A percentile compares a stretch with the other conserved stretches of the same genome.
phyloP scores from a whole-genome alignment of 2,888 invertebrate genomes.

The Clivina fossor region DNA sequence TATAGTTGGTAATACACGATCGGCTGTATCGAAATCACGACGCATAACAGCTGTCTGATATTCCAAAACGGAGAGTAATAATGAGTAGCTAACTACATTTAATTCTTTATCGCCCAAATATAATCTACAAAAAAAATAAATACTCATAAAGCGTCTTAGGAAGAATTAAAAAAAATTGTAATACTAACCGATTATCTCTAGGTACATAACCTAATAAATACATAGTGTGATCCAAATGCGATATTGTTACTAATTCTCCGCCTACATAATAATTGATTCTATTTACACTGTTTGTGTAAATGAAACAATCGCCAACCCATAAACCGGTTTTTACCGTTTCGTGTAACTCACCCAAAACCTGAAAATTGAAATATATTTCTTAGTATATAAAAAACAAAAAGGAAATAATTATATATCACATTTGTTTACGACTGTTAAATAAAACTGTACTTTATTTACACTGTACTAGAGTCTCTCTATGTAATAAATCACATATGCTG shows the following conservation, averaged over 20 bases:
- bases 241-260: constrained; percentile 97
- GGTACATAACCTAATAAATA: constrained; percentile 96
- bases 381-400: too few species aligned
- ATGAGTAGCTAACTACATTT: constrained; percentile 91
- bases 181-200: constrained; percentile 74
- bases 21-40: constrained; percentile 93
- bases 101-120: constrained; percentile 98
- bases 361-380: constrained; percentile 37
- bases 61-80: constrained; percentile 92
- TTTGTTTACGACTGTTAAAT: too few species aligned
- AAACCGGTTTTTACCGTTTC: constrained; percentile 92
- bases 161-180: not conserved
- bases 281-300: constrained; percentile 97
- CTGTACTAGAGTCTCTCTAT: too few species aligned
- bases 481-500: too few species aligned
- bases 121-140: constrained; percentile 57
- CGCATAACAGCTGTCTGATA: constrained; percentile 99
- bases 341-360: constrained; percentile 84
- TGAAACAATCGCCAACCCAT: constrained; percentile 99
- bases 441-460: too few species aligned
- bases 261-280: constrained; percentile 99
- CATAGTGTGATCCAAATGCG: constrained; percentile 95
- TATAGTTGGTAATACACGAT: constrained; percentile 89
- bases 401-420: too few species aligned
- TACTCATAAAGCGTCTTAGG: too few species aligned